Percentiles rank a stretch among this genome's conserved stretches.
Evolutionary conservation across 2,113 vertebrate species (phyloP).

Genomic region (Prietella phreatophila): DNA sequence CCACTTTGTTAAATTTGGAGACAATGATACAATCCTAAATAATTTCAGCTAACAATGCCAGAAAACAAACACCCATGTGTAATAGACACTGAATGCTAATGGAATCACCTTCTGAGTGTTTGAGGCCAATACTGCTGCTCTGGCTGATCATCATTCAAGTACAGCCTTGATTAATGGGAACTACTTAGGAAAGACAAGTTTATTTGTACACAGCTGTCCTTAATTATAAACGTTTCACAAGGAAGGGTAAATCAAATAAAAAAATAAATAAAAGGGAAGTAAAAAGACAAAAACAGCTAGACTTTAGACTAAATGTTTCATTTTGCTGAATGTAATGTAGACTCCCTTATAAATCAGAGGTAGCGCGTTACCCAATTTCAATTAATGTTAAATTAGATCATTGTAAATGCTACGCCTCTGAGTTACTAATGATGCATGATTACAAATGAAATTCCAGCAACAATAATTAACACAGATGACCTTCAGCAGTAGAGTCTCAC

Average conservation of each 20-base stretch:
- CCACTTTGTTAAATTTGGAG: too few species aligned
- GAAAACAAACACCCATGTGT: background rate
- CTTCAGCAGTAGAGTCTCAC: background rate
- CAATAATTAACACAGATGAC: slow-evolving; percentile 14
- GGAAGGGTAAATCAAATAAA: background rate
- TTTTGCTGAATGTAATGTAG: background rate
- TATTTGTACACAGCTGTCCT: background rate
- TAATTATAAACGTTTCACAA: background rate
- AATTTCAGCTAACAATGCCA: too few species aligned
- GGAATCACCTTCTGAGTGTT: background rate
- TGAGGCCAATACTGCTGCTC: background rate
- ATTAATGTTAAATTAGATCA: slow-evolving; percentile 10
- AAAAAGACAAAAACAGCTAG: background rate
- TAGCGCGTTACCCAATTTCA: background rate
- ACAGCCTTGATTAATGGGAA: slow-evolving; percentile 65
- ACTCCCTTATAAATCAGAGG: background rate
- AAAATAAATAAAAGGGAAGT: background rate
- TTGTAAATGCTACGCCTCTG: slow-evolving; percentile 2
- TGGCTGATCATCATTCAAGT: slow-evolving; percentile 58
- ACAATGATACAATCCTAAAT: too few species aligned
- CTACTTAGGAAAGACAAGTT: slow-evolving; percentile 56
- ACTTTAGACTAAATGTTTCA: background rate
- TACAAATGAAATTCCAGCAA: slow-evolving; percentile 1
- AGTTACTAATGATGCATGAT: background rate
- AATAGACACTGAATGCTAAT: background rate